These are phyloP conservation scores for Crocallis elinguaria DNA, from an alignment of 2,888 invertebrate species.

Conservation along the genomic window DNA sequence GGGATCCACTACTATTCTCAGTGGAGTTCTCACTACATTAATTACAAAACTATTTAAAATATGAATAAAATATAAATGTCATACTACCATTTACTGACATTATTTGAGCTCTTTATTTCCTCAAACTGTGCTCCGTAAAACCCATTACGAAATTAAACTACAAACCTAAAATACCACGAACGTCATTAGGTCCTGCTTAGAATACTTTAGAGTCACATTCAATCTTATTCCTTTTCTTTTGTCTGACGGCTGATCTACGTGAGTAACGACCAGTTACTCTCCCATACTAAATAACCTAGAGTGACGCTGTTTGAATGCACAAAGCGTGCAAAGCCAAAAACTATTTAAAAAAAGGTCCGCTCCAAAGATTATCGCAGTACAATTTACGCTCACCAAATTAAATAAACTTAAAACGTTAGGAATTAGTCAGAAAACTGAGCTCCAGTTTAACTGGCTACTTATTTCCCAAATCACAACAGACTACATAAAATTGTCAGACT, in stretches of 20 bases:
- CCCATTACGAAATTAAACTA: background rate
- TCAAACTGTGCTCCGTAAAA: no score
- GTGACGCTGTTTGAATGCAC: no score
- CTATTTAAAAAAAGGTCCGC: no score
- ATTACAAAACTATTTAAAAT: no score
- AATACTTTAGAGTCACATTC: slow-evolving; percentile 5
- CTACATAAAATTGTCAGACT: background rate
- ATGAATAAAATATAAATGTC: no score
- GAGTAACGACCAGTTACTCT: slow-evolving; percentile 2
- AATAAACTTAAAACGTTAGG: background rate
- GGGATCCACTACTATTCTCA: no score
- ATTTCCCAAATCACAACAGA: background rate
- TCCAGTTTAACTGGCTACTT: background rate
- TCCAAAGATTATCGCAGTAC: no score
- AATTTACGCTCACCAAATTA: no score
- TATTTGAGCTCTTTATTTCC: no score
- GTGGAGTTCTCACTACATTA: no score
- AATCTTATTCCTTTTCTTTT: background rate
- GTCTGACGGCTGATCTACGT: background rate
- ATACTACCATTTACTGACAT: no score
- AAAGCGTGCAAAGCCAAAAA: no score
- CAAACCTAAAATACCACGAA: background rate
- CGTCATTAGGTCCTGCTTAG: slow-evolving; percentile 1
- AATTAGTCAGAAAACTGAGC: background rate
- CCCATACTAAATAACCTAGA: slow-evolving; percentile 22